Base-by-base conservation (phyloP, 2,888 invertebrate genomes). In the Zaprionus obscuricornis region DNA sequence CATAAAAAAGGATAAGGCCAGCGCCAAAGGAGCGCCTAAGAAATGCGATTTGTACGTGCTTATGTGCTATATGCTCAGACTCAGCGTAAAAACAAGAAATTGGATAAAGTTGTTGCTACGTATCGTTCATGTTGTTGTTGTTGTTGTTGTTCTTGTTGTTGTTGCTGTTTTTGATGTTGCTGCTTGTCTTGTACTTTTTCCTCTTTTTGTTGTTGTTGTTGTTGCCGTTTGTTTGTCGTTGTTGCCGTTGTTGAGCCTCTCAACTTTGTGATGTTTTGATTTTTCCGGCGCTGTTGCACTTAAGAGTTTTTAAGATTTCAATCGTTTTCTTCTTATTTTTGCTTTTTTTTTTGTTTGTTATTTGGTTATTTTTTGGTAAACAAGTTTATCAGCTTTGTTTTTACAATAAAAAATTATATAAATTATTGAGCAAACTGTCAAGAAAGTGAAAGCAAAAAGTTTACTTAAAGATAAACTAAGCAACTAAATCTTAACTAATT, bases 41-140 rank as follows among this genome's bases (percentile, higher is more conserved):
- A 85, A 89, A 89, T 89, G 88, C 86, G 89, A 88, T 88, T 89
- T 88, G 89, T 89, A 89, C 89, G 89, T 89, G 89, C 88, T 89
- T 89, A 88, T 75, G 81, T 68, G 67, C 74, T 76, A 64, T 72
- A 67, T 66, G 76, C 74, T 74, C 66, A n/a, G 79, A 60, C 81
- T 79, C 84, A 83, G 84, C 79, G 62, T 40, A 57, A 66, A 59
- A 62, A 42, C 56, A 47, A 66, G 65, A 77, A 77, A 81, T 81
- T 77, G 81, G 74, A 73, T 74, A 73, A 77, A 81, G 75, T 78
- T 78, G 66, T 68, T 66, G 62, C 50, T 22, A 20, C 45, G 13
- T 22, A 18, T 33, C n/a, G n/a, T 31, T 14, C 34, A 26, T 22
- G 14, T 16, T 33, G n/a, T 14, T 63, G 34, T 24, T 46, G 16